phyloP scores from a whole-genome alignment of 2,888 invertebrate species.

The Clitarchus hookeri region DNA sequence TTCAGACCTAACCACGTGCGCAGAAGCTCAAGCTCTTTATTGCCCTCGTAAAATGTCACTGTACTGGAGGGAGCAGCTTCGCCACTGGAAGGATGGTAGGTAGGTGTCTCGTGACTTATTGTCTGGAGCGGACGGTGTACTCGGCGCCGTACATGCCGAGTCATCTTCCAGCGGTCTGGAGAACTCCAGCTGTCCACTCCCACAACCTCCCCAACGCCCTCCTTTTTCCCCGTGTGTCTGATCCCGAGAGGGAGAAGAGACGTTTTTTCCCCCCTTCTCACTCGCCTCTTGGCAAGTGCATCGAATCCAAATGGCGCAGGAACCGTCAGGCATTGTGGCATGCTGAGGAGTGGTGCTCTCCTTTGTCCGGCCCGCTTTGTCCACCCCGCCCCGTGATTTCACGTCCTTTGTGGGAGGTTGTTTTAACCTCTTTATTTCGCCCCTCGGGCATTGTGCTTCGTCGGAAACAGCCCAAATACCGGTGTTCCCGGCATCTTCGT shows the following conservation, averaged over 20 bases:
- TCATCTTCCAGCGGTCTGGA: slow-evolving; percentile 3
- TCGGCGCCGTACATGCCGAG: not conserved
- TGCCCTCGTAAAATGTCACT: too few species aligned
- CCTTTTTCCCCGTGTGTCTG: not conserved
- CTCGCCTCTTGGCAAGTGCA: not conserved
- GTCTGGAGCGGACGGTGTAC: not conserved
- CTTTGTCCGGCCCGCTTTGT: not conserved
- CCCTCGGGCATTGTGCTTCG: not conserved
- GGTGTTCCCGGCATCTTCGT: not conserved
- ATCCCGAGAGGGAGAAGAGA: not conserved
- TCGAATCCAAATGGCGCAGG: not conserved
- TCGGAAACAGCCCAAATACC: not conserved
- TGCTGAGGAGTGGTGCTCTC: too few species aligned
- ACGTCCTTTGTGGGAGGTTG: slow-evolving; percentile 10
- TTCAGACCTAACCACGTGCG: too few species aligned
- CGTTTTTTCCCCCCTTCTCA: not conserved
- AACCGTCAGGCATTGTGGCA: not conserved
- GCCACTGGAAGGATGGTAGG: not conserved
- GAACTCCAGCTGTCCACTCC: not conserved
- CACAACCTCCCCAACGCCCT: too few species aligned
- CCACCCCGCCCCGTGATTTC: not conserved
- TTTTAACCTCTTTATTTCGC: not conserved
- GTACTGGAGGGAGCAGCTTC: not conserved
- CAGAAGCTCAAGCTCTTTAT: too few species aligned
- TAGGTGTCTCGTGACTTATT: slow-evolving; percentile 5